Evolutionary conservation across 2,797 vertebrate species (phyloP), one percentile per base, ranked within the genome.

Genomic region (Parotocinclus haroldoi): DNA sequence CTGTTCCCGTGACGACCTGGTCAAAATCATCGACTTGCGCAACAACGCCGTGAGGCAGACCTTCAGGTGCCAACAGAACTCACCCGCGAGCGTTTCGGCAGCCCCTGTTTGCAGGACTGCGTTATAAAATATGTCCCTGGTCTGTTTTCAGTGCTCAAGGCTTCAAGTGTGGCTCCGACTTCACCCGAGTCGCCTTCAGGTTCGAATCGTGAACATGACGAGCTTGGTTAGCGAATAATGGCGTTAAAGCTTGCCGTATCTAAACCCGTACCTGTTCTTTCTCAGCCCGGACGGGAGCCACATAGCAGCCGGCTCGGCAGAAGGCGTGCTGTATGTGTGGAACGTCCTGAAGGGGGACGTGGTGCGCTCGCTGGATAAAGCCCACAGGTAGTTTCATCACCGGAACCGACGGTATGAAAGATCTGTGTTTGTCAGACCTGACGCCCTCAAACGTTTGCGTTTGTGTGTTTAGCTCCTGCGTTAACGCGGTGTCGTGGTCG

Each of bases 121-220:
- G 7, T 40, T 40, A 14, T 9, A 37, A 5, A 38, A 1, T 40
- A 1, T 16, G 9, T 14, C 4, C 38, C 7, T 38, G 3, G 7
- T 56, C 9, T 54, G 59, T 55, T 27, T 79, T 62, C 79, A 98
- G 96, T 7, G 93, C 95, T 16, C 91, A 91, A 45, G 95, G 96
- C 39, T 99, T 99, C 83, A 99, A 99, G 79, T 99, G 96, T 56
- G 96, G 96, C 61, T 95, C 96, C 0, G 96, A 99, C 72, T 99
- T 95, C 93, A 98, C 94, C 0, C 89, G 96, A 86, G 95, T 94
- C 7, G 92, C 94, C 5, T 99, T 95, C 89, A 99, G 96, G 96
- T 99, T 71, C 83, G 88, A 16, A 42, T 50, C 10, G 10, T 44
- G 56, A 9, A n/a, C 16, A 6, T 17, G 49, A 14, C 6, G 38